These are phyloP conservation scores for Chloroclystis v-ata DNA, from an alignment of 2,888 invertebrate genomes.

Conservation along the genomic window DNA sequence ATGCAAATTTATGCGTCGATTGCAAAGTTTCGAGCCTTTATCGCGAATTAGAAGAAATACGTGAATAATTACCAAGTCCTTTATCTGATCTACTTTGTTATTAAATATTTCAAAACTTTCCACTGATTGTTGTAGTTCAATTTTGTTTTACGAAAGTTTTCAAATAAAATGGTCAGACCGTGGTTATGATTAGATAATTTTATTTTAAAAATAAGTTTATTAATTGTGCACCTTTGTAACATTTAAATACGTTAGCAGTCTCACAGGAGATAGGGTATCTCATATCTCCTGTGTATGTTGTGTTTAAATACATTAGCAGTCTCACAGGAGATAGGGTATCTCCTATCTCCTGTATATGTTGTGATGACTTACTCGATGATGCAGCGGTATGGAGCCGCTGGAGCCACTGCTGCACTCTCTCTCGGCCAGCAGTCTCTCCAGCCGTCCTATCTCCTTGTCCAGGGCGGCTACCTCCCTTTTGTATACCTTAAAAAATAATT, in stretches of 20 bases:
- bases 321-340: too few species aligned
- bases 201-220: too few species aligned
- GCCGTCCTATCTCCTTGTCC: slow-evolving; percentile 85
- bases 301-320: too few species aligned
- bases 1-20: slow-evolving; percentile 2
- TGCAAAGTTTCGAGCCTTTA: slow-evolving; percentile 1
- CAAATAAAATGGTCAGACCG: too few species aligned
- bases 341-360: too few species aligned
- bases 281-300: too few species aligned
- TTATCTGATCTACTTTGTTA: neutral
- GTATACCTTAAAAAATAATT: slow-evolving; percentile 79
- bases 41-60: neutral
- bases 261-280: too few species aligned
- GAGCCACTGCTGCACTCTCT: slow-evolving; percentile 72
- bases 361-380: slow-evolving; percentile 52
- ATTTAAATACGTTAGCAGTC: too few species aligned
- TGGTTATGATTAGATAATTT: neutral
- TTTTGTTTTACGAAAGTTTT: neutral
- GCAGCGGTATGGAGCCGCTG: slow-evolving; percentile 63
- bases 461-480: slow-evolving; percentile 87
- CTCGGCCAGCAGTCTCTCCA: slow-evolving; percentile 84
- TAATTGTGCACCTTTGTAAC: too few species aligned
- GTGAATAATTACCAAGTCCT: slow-evolving; percentile 2
- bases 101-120: neutral
- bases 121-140: neutral